These are phyloP conservation scores for Drosophila austrosaltans DNA, from an alignment of 2,888 invertebrate species.

Conservation along the genomic window DNA sequence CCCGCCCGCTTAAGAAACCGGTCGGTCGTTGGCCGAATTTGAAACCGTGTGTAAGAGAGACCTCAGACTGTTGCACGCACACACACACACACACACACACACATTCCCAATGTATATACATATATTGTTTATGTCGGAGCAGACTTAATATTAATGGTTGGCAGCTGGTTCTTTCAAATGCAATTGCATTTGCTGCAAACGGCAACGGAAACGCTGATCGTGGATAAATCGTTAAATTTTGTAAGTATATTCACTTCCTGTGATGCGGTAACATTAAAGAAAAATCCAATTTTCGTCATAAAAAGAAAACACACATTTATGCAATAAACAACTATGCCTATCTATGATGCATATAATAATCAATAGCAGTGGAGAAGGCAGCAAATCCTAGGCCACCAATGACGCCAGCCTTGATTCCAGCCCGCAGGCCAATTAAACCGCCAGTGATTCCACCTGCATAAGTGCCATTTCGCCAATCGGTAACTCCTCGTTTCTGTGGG, in stretches of 20 bases:
- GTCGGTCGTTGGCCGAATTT: constrained; percentile 73
- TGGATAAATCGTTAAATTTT: constrained; percentile 51
- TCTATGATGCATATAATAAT: constrained; percentile 93
- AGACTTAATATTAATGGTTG: constrained; percentile 57
- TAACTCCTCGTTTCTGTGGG: constrained; percentile 91
- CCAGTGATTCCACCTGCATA: constrained; percentile 97
- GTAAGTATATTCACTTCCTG: constrained; percentile 30
- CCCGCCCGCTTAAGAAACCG: constrained; percentile 18
- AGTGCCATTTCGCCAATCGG: constrained; percentile 98
- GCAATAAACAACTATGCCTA: constrained; percentile 53
- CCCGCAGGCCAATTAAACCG: constrained; percentile 94
- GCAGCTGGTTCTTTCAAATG: constrained; percentile 45
- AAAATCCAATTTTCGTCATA: constrained; percentile 35
- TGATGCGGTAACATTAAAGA: constrained; percentile 42
- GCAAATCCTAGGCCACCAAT: constrained; percentile 99
- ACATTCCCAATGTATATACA: neutral
- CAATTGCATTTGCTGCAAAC: neutral
- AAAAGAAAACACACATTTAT: constrained; percentile 60
- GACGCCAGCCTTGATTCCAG: constrained; percentile 96
- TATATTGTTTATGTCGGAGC: constrained; percentile 58
- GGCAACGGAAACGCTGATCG: constrained; percentile 51
- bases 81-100: neutral
- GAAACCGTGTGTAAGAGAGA: constrained; percentile 30
- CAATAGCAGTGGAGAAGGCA: constrained; percentile 97
- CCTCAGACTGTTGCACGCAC: constrained; percentile 57